A percentile compares a stretch with the other conserved stretches of the same genome.
phyloP scores from a whole-genome alignment of 2,113 vertebrate species.

The Lophochroa leadbeateri region DNA sequence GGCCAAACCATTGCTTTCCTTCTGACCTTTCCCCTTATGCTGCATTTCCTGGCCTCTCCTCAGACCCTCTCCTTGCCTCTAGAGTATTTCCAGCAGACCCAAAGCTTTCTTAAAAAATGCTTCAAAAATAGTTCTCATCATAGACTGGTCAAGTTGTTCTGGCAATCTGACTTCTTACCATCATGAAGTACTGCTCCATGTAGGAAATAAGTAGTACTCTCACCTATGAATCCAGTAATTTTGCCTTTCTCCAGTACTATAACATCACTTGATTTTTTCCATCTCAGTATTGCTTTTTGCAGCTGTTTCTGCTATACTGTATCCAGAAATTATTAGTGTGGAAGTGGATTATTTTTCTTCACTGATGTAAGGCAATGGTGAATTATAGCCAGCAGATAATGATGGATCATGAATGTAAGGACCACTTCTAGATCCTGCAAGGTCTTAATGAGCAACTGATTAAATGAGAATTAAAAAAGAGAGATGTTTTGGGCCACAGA shows the following conservation, averaged over 20 bases:
- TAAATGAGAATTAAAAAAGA: neutral
- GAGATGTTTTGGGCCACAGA: accelerated
- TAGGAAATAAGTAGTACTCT: neutral
- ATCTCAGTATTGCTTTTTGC: neutral
- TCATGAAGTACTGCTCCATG: neutral
- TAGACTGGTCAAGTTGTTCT: neutral
- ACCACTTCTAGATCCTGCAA: neutral
- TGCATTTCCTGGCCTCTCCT: neutral
- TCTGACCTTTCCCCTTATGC: neutral
- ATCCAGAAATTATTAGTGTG: neutral
- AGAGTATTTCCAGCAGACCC: neutral
- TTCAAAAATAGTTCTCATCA: neutral
- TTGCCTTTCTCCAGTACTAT: neutral
- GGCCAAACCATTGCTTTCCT: neutral
- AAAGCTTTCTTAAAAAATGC: neutral
- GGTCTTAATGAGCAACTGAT: neutral
- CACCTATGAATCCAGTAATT: neutral
- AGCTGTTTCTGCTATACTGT: neutral
- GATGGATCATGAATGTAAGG: neutral
- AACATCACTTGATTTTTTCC: neutral
- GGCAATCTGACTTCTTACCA: neutral
- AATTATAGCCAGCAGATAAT: neutral
- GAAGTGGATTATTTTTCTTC: neutral
- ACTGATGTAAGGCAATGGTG: neutral
- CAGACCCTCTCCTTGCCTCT: neutral